Evolutionary conservation across 2,888 invertebrate species (phyloP), one percentile per base, ranked within the genome.

Genomic region (Eristalis arbustorum): DNA sequence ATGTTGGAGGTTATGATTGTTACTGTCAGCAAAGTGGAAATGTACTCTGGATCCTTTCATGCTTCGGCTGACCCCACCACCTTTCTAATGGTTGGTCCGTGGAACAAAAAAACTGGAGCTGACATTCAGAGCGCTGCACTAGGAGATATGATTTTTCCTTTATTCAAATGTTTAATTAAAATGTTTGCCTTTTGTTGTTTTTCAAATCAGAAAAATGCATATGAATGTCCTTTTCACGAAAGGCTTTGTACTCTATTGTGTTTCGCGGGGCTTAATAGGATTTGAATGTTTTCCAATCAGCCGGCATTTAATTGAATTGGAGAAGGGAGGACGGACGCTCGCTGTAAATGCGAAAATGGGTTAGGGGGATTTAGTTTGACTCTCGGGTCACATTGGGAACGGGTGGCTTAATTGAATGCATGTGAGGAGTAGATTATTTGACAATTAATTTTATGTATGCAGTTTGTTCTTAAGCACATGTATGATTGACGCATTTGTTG

Each of bases 1-100:
- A 57, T 76, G 77, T 76, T 62, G 63, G 79, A 83, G 74, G 79
- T 76, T 87, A 75, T 78, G 87, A 78, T 82, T 88, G 81, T 82
- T 77, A 73, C 79, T 88, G 88, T 74, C 84, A 83, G 80, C 77
- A 77, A 74, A 76, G 72, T 71, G 64, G 79, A 78, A 42, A 23
- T 56, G 68, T 72, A 72, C 14, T 49, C n/a, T 62, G 42, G 18
- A 18, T 37, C 22, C 56, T 31, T 59, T 57, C 37, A 14, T 8
- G n/a, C 13, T n/a, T 28, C 69, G 63, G 28, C 63, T 31, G 1
- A 31, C 31, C 8, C 31, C 59, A 73, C 59, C 37, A 13, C 69
- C 68, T 66, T 49, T 69, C 73, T 81, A 71, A 76, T 85, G 81
- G 81, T 76, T 73, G 63, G 76, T 61, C 76, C 81, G 81, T 76